These are phyloP conservation scores for Drosophila arawakana DNA, from an alignment of 1,140 invertebrate genomes.

Conservation along the genomic window DNA sequence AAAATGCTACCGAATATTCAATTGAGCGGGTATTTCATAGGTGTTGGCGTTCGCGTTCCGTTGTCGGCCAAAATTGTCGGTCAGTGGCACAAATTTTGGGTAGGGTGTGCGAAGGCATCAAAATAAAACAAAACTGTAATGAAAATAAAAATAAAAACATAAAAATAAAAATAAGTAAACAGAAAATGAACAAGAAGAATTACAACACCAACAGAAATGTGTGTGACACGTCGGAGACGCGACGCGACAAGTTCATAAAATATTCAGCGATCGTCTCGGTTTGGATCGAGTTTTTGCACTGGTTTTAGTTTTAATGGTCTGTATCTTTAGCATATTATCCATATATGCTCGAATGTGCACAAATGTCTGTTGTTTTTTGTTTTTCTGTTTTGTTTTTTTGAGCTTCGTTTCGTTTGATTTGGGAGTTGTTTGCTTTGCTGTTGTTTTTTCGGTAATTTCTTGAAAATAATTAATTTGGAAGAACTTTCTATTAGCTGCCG, in stretches of 20 bases:
- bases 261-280: constrained; percentile 61
- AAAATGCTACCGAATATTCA: constrained; percentile 45
- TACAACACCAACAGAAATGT: constrained; percentile 59
- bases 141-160: neutral
- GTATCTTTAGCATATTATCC: constrained; percentile 50
- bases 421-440: constrained; percentile 33
- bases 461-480: constrained; percentile 71
- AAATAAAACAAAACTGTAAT: constrained; percentile 44
- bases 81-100: constrained; percentile 77
- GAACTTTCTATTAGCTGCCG: constrained; percentile 76
- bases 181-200: constrained; percentile 53
- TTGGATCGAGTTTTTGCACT: constrained; percentile 64
- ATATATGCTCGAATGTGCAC: constrained; percentile 13
- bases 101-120: constrained; percentile 62
- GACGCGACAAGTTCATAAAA: constrained; percentile 70
- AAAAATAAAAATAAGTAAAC: constrained; percentile 47
- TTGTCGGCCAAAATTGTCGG: constrained; percentile 63
- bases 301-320: constrained; percentile 79
- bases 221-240: constrained; percentile 50
- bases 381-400: constrained; percentile 5
- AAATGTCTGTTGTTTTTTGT: constrained; percentile 19
- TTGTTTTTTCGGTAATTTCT: constrained; percentile 68
- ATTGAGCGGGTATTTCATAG: constrained; percentile 40
- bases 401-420: constrained; percentile 32
- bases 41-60: constrained; percentile 40